Conservation (phyloP, 1,140 invertebrate genomes). For the Drosophila nebulosa region DNA sequence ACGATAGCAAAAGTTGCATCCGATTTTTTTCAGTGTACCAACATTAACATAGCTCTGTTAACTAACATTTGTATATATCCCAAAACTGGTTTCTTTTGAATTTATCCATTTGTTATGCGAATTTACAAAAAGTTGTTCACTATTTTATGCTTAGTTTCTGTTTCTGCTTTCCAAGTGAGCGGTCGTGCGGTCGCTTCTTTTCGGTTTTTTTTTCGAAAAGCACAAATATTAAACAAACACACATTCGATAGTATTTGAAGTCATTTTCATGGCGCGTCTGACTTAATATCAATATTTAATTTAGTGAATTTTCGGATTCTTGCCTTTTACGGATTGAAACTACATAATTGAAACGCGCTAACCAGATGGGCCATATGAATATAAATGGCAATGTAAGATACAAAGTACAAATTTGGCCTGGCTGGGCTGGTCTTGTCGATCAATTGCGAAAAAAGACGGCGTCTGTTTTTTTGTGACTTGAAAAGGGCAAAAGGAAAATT, state of each 20-base stretch:
- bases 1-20: neutral
- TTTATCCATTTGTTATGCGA: neutral
- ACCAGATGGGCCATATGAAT: neutral
- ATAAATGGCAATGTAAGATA: slow-evolving; percentile 1
- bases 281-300: neutral
- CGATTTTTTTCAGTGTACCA: neutral
- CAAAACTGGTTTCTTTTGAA: slow-evolving; percentile 1
- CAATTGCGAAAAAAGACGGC: slow-evolving; percentile 12
- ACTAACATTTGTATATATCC: neutral
- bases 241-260: neutral
- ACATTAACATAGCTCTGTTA: neutral
- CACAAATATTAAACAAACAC: neutral
- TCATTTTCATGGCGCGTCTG: neutral
- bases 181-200: neutral
- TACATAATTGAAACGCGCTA: neutral
- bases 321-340: neutral
- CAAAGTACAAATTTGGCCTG: neutral
- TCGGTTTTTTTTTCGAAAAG: neutral
- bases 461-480: slow-evolving; percentile 35
- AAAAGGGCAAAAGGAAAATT: slow-evolving; percentile 70
- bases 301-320: neutral
- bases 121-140: neutral
- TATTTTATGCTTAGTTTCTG: neutral
- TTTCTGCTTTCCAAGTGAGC: neutral
- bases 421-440: slow-evolving; percentile 1